A percentile compares a stretch with the other conserved stretches of the same genome.
Evolutionary conservation across 2,888 invertebrate species (phyloP).

Genomic region (Syritta pipiens): DNA sequence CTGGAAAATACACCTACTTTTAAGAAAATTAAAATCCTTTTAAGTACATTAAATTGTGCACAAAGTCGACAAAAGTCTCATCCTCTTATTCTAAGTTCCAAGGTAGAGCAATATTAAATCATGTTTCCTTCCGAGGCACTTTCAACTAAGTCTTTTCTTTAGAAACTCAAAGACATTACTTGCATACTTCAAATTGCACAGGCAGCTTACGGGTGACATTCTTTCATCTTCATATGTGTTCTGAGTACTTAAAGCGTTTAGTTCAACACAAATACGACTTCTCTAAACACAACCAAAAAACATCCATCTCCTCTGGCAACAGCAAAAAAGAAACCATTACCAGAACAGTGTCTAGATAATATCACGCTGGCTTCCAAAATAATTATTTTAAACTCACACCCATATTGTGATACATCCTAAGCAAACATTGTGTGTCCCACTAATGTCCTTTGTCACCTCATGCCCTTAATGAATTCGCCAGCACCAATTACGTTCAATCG

Average conservation of each 20-base stretch:
- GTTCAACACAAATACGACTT: slow-evolving; percentile 18
- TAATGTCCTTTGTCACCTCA: slow-evolving; percentile 67
- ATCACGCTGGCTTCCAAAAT: slow-evolving; percentile 57
- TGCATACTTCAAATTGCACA: slow-evolving; percentile 7
- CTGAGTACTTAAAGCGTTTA: slow-evolving; percentile 37
- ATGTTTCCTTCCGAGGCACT: neutral
- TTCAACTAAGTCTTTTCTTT: slow-evolving; percentile 8
- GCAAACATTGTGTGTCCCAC: slow-evolving; percentile 59
- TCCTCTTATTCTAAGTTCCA: too few relatives aligned
- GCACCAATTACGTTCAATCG: slow-evolving; percentile 61
- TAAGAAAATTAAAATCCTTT: too few relatives aligned
- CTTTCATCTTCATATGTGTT: neutral
- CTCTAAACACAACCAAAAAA: slow-evolving; percentile 21
- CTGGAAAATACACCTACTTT: too few relatives aligned
- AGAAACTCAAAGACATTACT: slow-evolving; percentile 23
- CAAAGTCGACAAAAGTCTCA: too few relatives aligned
- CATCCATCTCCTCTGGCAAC: too few relatives aligned
- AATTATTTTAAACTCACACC: slow-evolving; percentile 69
- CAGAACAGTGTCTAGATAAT: slow-evolving; percentile 49
- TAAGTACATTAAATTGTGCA: too few relatives aligned
- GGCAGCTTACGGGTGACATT: slow-evolving; percentile 20
- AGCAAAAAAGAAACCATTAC: slow-evolving; percentile 39
- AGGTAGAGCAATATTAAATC: neutral
- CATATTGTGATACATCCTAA: slow-evolving; percentile 41
- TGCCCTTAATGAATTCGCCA: slow-evolving; percentile 68